A percentile compares a stretch with the other conserved stretches of the same genome.
phyloP scores from a whole-genome alignment of 2,113 vertebrate species.

The Melanocharis versteri region DNA sequence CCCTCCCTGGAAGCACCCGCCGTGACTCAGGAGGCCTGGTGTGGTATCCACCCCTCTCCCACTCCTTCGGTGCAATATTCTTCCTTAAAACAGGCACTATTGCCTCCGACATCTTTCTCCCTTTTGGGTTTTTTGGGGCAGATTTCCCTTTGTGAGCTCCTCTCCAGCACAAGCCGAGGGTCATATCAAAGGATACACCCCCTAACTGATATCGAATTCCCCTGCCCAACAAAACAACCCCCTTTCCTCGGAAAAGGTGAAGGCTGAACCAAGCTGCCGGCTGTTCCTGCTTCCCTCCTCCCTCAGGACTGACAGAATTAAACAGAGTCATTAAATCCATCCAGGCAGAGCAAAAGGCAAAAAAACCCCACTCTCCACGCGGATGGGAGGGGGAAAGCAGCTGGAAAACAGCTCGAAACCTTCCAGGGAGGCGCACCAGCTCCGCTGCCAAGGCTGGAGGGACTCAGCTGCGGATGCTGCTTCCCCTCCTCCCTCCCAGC shows the following conservation, averaged over 20 bases:
- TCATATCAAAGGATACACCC: background rate
- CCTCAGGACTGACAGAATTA: background rate
- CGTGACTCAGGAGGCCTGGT: background rate
- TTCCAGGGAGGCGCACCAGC: background rate
- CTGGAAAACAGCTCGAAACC: background rate
- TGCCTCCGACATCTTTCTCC: background rate
- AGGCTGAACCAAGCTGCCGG: background rate
- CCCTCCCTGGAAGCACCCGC: background rate
- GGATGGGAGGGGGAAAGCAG: background rate
- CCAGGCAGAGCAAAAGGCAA: background rate
- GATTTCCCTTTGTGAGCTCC: background rate
- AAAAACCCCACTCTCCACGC: rapidly evolving
- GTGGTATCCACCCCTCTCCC: background rate
- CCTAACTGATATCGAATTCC: background rate
- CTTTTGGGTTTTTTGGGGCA: background rate
- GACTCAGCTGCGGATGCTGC: background rate
- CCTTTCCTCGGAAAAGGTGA: background rate
- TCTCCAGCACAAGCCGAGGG: background rate
- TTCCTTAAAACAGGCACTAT: background rate
- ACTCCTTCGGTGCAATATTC: background rate
- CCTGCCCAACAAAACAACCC: background rate
- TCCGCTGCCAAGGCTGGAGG: background rate
- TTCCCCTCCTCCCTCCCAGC: background rate
- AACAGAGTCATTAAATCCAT: background rate
- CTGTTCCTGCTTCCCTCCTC: background rate